phyloP scores from a whole-genome alignment of 2,113 vertebrate species.

The Psammodynastes pulverulentus region DNA sequence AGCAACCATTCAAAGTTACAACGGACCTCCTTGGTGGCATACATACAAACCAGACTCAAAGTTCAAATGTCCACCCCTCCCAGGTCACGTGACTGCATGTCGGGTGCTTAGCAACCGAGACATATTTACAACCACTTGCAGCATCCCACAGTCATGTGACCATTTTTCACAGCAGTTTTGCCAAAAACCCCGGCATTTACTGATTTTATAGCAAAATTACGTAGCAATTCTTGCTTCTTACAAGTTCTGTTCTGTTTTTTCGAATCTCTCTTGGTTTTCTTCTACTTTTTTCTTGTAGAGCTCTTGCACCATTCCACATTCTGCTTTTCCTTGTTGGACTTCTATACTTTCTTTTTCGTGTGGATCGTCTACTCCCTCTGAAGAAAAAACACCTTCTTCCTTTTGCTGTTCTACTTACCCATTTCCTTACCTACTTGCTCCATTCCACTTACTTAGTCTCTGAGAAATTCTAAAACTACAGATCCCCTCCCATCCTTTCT shows the following conservation, averaged over 20 bases:
- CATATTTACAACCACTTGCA: background rate
- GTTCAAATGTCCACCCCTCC: background rate
- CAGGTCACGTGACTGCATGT: background rate
- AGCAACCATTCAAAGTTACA: background rate
- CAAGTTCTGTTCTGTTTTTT: background rate
- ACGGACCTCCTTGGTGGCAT: background rate
- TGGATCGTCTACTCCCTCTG: background rate
- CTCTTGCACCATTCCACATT: background rate
- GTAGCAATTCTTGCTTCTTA: background rate
- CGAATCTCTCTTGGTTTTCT: background rate
- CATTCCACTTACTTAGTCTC: background rate
- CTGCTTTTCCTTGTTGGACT: background rate
- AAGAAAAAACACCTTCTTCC: background rate
- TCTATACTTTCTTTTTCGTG: background rate
- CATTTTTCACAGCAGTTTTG: background rate
- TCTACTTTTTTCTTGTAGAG: background rate
- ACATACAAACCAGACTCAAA: background rate
- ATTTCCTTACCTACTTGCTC: background rate
- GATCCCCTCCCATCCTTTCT: background rate
- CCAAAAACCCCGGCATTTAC: background rate
- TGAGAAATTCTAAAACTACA: background rate
- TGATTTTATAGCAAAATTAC: background rate
- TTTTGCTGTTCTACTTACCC: background rate
- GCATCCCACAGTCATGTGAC: background rate
- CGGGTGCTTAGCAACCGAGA: background rate